A percentile compares a stretch with the other conserved stretches of the same genome.
Evolutionary conservation across 2,113 vertebrate genomes (phyloP).

Genomic region (Pipra filicauda): DNA sequence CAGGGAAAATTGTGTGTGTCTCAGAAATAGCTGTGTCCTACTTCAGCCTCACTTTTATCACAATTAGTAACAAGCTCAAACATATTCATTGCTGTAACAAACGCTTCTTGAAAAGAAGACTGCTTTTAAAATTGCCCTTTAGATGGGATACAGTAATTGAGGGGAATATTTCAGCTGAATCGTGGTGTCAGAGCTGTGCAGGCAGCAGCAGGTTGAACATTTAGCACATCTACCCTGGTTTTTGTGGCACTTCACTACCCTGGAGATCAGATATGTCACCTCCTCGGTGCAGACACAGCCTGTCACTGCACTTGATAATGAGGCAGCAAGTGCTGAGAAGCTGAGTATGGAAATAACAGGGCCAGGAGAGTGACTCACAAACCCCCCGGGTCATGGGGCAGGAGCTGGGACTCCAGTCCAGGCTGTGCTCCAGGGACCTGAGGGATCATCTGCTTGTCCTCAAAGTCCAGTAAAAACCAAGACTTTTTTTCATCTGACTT

Average conservation of each 20-base stretch:
- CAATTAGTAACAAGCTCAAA: not conserved
- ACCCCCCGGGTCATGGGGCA: fast-evolving
- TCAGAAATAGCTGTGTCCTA: not conserved
- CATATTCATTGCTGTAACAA: not conserved
- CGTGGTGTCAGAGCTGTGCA: not conserved
- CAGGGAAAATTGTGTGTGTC: not conserved
- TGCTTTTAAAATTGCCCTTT: not conserved
- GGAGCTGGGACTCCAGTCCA: not conserved
- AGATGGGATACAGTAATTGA: not conserved
- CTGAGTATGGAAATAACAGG: not conserved
- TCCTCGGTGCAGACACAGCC: not conserved
- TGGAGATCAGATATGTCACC: not conserved
- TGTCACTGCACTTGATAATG: not conserved
- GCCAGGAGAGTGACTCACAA: not conserved
- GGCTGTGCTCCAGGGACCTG: not conserved
- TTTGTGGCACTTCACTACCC: not conserved
- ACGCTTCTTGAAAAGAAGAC: not conserved
- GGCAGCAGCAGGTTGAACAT: not conserved
- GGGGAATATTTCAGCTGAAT: not conserved
- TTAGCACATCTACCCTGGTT: not conserved
- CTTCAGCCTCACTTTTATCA: not conserved
- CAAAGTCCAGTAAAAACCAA: not conserved
- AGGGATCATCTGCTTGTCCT: not conserved
- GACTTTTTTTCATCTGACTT: not conserved
- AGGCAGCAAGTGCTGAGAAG: not conserved